Base-by-base conservation (phyloP, 2,888 invertebrate species). In the Machimus rusticus region DNA sequence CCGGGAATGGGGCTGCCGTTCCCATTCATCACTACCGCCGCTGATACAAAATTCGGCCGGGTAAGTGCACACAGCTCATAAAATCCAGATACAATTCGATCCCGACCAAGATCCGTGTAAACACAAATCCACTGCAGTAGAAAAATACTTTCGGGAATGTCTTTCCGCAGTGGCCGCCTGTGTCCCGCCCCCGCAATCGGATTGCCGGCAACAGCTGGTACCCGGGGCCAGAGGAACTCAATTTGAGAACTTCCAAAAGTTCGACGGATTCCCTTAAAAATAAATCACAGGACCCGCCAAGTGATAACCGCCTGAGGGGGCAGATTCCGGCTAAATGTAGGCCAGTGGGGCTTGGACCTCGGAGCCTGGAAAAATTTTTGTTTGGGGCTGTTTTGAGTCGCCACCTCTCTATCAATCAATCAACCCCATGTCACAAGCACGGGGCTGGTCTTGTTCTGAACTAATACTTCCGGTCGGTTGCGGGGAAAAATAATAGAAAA, bases 111-210 rank as follows among this genome's bases (percentile, higher is more conserved):
- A 39, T 78, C 23, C 78, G 6, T 78, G 78, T 78, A 78, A 76
- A 78, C 43, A 78, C 39, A 78, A 78, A 78, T 78, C 78, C 39
- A 39, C 78, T 39, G 78, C 78, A 78, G 43, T 78, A 39, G 23
- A 23, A 78, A 43, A 78, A 78, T 78, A 39, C 16, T 51, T 66
- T 78, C 34, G 76, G 78, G 23, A 19, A 43, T 43, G 19, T 78
- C 43, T 78, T 78, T 23, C 23, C 37, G 78, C 37, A 23, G 5
- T 43, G 23, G 23, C n/a, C 19, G 37, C 8, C 77, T 77, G n/a
- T 39, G 2, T n/a, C 39, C 39, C 39, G 5, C 43, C 43, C 43
- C 34, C 23, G 12, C 78, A 78, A 78, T 43, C 19, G 39, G 37
- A 78, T 78, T 78, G 19, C 23, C 9, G 37, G 43, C 78, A 78